Evolutionary conservation across 1,140 invertebrate genomes (phyloP).

Genomic region (Mya arenaria): DNA sequence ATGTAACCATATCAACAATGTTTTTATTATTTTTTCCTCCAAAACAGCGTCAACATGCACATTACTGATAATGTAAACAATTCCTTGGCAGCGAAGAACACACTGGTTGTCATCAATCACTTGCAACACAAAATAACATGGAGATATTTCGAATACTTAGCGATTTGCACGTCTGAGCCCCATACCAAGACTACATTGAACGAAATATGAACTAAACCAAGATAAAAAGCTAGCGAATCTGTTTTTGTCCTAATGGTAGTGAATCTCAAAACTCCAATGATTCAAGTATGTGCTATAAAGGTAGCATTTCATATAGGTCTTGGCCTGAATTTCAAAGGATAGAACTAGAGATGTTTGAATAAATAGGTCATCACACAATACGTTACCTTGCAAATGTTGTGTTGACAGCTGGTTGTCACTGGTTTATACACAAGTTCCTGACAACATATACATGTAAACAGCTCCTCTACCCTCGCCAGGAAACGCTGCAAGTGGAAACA

Average conservation of each 20-base stretch:
- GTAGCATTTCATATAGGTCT: not conserved
- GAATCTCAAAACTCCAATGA: not conserved
- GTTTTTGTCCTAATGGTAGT: not conserved
- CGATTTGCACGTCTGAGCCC: no score
- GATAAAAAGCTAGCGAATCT: not conserved
- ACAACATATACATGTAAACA: conserved; percentile 91
- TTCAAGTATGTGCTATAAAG: not conserved
- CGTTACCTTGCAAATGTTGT: conserved; percentile 89
- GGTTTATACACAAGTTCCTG: conserved; percentile 89
- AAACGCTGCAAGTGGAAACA: conserved; percentile 85
- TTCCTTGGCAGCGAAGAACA: no score
- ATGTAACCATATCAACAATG: no score
- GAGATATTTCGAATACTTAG: no score
- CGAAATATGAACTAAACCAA: no score
- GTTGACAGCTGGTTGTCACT: conserved; percentile 88
- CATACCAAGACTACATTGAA: no score
- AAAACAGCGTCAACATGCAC: no score
- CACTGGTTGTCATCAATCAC: no score
- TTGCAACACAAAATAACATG: no score
- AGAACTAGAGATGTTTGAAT: not conserved
- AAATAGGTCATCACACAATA: not conserved
- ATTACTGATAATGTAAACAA: no score
- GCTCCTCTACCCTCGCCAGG: conserved; percentile 85
- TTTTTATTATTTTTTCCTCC: no score
- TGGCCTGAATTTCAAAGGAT: not conserved